Conservation (phyloP, 2,113 vertebrate genomes). For the Rhinolophus ferrumequinum region DNA sequence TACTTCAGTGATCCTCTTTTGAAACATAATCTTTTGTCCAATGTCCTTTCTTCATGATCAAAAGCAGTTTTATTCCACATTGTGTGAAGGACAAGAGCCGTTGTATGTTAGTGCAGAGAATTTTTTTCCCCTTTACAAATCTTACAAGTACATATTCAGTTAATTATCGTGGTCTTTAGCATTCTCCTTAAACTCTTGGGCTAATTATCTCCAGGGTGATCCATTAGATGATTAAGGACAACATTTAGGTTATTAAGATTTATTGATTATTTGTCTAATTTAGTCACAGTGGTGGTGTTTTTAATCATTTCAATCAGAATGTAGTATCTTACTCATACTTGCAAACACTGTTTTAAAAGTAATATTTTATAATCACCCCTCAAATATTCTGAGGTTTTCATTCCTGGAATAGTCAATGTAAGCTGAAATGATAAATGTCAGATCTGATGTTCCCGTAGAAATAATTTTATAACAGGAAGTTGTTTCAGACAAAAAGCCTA, state of each 20-base stretch:
- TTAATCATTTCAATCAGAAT: constrained; percentile 51
- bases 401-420: constrained; percentile 21
- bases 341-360: constrained; percentile 8
- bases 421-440: background rate
- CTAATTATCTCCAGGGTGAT: constrained; percentile 26
- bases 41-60: background rate
- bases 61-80: constrained; percentile 25
- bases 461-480: constrained; percentile 47
- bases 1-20: background rate
- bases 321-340: background rate
- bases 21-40: background rate
- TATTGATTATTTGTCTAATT: constrained; percentile 52
- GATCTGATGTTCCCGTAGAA: background rate
- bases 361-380: constrained; percentile 8
- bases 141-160: constrained; percentile 31
- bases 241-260: constrained; percentile 20
- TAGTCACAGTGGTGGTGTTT: background rate
- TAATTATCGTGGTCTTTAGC: constrained; percentile 4
- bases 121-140: background rate
- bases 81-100: background rate
- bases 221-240: constrained; percentile 47
- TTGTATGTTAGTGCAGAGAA: background rate
- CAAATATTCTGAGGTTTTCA: constrained; percentile 37
- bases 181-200: constrained; percentile 12
- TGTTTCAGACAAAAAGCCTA: background rate